These are phyloP conservation scores for Lithophane socia DNA, from an alignment of 2,888 invertebrate genomes.

Conservation along the genomic window DNA sequence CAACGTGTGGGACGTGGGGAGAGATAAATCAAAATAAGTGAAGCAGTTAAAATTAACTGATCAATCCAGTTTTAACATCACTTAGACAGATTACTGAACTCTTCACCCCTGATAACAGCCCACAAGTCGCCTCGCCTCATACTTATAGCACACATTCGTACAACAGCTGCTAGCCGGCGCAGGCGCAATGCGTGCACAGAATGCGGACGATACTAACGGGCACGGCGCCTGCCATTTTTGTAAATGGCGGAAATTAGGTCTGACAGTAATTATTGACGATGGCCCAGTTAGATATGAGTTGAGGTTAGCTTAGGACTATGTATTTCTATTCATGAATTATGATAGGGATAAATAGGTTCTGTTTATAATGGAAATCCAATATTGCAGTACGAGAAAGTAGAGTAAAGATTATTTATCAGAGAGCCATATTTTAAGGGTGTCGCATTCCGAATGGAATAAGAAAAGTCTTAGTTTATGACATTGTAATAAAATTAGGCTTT, in stretches of 20 bases:
- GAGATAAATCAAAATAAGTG: neutral
- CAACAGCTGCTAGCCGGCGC: conserved; percentile 30
- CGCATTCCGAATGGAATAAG: neutral
- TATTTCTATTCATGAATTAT: neutral
- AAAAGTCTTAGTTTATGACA: neutral
- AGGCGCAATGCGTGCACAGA: conserved; percentile 60
- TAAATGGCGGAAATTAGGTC: conserved; percentile 51
- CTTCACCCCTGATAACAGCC: conserved; percentile 22
- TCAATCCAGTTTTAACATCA: neutral
- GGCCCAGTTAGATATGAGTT: conserved; percentile 21
- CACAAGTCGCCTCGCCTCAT: conserved; percentile 2
- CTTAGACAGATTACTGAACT: neutral
- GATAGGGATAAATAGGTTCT: neutral
- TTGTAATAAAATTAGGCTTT: neutral
- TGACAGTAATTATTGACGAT: conserved; percentile 52
- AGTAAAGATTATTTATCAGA: neutral
- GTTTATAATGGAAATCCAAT: neutral
- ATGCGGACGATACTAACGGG: conserved; percentile 67
- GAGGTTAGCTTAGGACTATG: neutral
- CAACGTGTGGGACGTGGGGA: neutral
- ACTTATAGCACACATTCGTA: conserved; percentile 36
- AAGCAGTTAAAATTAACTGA: neutral
- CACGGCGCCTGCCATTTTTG: conserved; percentile 58
- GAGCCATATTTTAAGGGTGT: neutral
- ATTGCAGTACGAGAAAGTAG: neutral